Conservation (phyloP, 92 coral and sea anemone genomes). For the Bergia sp. region DNA sequence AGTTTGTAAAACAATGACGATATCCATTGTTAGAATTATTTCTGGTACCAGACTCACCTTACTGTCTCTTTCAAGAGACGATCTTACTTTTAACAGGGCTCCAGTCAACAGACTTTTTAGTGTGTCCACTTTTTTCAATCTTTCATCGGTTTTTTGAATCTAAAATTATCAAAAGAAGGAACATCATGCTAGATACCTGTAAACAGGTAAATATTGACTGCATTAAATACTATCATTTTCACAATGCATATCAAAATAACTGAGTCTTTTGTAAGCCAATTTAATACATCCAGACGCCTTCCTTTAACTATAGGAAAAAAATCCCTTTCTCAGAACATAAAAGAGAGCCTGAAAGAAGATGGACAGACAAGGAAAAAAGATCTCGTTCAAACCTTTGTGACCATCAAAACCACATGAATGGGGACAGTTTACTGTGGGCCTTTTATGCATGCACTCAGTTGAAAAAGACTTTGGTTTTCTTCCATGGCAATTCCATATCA, state of each 20-base stretch:
- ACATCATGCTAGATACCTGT: neutral
- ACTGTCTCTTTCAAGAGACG: neutral
- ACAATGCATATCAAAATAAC: neutral
- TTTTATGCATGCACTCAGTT: neutral
- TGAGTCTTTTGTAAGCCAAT: neutral
- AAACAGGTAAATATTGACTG: neutral
- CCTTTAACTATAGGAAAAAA: neutral
- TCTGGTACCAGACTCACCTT: neutral
- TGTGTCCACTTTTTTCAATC: neutral
- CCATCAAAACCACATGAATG: neutral
- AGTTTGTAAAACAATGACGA: neutral
- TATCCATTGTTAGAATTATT: neutral
- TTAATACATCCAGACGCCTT: neutral
- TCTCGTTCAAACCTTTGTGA: neutral
- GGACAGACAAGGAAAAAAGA: neutral
- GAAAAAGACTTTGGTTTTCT: neutral
- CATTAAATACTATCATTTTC: neutral
- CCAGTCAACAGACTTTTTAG: neutral
- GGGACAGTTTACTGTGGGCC: neutral
- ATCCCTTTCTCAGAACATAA: neutral
- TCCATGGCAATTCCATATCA: neutral
- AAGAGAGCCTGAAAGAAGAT: neutral
- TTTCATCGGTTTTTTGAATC: neutral
- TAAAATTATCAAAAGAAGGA: neutral
- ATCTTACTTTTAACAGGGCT: neutral